Evolutionary conservation across 2,888 invertebrate genomes (phyloP).

Genomic region (Drosophila kuntzei): DNA sequence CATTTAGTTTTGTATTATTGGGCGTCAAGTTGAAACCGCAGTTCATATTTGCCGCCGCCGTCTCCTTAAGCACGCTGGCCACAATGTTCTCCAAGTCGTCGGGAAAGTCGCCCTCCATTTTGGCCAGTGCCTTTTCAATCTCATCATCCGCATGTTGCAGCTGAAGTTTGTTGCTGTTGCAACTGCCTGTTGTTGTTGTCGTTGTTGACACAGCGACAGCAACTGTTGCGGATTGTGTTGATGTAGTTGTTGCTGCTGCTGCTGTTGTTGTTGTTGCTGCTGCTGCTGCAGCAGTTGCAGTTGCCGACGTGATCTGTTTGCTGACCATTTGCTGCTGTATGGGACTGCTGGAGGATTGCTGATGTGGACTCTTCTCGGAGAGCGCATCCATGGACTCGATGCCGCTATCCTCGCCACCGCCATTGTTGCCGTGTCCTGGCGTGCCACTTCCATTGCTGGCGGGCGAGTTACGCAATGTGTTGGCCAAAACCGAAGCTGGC

Average conservation of each 20-base stretch:
- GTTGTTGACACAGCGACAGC: constrained; percentile 1
- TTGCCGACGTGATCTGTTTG: constrained; percentile 15
- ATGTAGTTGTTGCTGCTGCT: constrained; percentile 26
- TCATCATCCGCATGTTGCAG: constrained; percentile 76
- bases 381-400: constrained; percentile 97
- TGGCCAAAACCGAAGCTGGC: constrained; percentile 57
- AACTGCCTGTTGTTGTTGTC: constrained; percentile 10
- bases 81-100: constrained; percentile 72
- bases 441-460: constrained; percentile 86
- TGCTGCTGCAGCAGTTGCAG: constrained; percentile 3
- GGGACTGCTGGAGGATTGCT: constrained; percentile 90
- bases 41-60: constrained; percentile 28
- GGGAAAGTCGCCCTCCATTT: constrained; percentile 87
- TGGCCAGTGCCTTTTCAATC: constrained; percentile 90
- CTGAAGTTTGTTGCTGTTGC: constrained; percentile 21
- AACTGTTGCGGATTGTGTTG: constrained; percentile 26
- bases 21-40: constrained; percentile 37
- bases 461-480: constrained; percentile 84
- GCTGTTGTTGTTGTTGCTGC: constrained; percentile 17
- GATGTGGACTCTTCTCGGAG: constrained; percentile 96
- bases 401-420: constrained; percentile 93
- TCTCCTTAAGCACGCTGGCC: constrained; percentile 57
- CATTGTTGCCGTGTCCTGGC: constrained; percentile 80
- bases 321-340: constrained; percentile 51
- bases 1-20: constrained; percentile 75